Evolutionary conservation across 1,140 invertebrate species (phyloP), one percentile per base, ranked within the genome.

Genomic region (Gonatopus flavifemur): DNA sequence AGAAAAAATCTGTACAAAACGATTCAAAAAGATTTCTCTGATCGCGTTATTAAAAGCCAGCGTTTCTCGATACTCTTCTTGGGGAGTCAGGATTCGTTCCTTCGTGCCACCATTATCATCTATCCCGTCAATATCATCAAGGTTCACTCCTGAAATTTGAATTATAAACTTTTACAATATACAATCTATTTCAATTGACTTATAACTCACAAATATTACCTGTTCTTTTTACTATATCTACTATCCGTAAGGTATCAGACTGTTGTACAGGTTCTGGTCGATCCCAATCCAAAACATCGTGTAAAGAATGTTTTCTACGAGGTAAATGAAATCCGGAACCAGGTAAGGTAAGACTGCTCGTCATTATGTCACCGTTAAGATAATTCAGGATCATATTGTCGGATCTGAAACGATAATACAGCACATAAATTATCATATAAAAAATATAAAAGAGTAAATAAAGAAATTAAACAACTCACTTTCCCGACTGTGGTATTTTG

Each of bases 1-100:
- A 45, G 90, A 86, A 77, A 99, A 98, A 77, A 98, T 91, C 65
- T 96, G 91, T 46, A 95, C 91, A 76, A 98, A 98, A 73, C 94
- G 86, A 77, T 98, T 97, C 5, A 98, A 82, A 76, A 98, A 98
- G 31, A 95, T 90, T 78, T 98, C 94, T 38, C 97, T 83, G 22
- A 98, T 81, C 5, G 90, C 88, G 70, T 89, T 91, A 76, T 98
- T 98, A 63, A 98, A 91, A 51, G 88, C 85, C 52, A 97, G 81
- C 70, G 93, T 92, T 67, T 93, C 88, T 37, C 89, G 81, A 70
- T 93, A 93, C 49, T 87, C 84, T 52, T 91, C 88, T 59, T 88
- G 84, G 12, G 84, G 77, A 2, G 80, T 81, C 3, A 86, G 69
- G 49, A 78, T 72, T 69, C 80, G 79, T 42, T 79, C 79, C 1